Evolutionary conservation across 2,888 invertebrate species (phyloP), one percentile per base, ranked within the genome.

Genomic region (Scaptomyza caliginosa): DNA sequence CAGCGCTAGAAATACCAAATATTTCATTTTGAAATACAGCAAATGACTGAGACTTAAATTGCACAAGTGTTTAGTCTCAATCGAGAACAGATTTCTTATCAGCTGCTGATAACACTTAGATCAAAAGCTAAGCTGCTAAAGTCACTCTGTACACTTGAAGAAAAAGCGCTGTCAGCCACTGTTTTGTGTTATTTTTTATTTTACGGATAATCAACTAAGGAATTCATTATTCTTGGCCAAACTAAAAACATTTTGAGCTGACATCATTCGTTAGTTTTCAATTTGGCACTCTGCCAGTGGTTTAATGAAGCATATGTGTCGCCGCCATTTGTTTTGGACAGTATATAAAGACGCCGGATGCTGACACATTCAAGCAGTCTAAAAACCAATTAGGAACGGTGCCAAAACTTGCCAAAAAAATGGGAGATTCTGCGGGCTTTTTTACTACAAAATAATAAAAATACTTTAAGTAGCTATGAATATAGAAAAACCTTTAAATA

Each of bases 261-360:
- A 34, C 64, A 50, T 49, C 46, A 40, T 39, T 11, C 26, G n/a
- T 26, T 19, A 26, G n/a, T 13, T 28, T 55, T 8, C 39, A 2
- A 0, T 28, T 28, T 87, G 83, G 83, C 88, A 7, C n/a, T 24
- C 11, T 23, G 70, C 88, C 83, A 84, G 52, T 23, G 66, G 79
- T 51, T 73, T 79, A 84, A 84, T 82, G 88, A 87, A 71, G 70
- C 83, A 87, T 74, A 77, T 70, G 68, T 70, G 83, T 78, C 82
- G 74, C 70, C 78, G 50, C 56, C 70, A 81, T 76, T 81, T 74
- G 54, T 73, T 64, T 26, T 40, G 57, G 50, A 50, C 66, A 75
- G 60, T 69, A 66, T 62, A 68, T 80, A 62, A 64, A 65, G 62
- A 45, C 55, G 59, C 28, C 39, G 48, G 51, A 36, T 39, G 59